phyloP scores from a whole-genome alignment of 1,140 invertebrate species.

The Chionoecetes opilio region DNA sequence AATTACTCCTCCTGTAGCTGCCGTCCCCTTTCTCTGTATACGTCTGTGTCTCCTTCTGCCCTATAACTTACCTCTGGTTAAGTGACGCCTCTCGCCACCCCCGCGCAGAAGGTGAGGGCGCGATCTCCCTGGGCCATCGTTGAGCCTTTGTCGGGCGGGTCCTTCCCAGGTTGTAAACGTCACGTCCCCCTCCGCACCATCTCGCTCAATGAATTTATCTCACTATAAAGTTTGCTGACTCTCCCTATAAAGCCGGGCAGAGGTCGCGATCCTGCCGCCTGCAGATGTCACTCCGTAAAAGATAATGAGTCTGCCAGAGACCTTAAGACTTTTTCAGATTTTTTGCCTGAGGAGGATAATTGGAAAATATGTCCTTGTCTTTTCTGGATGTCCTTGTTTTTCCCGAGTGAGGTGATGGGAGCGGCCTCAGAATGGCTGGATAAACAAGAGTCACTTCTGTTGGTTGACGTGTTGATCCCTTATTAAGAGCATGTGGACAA shows the following conservation, averaged over 20 bases:
- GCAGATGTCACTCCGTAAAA: conserved; percentile 75
- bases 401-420: neutral
- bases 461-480: conserved; percentile 49
- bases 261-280: conserved; percentile 65
- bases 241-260: conserved; percentile 71
- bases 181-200: conserved; percentile 74
- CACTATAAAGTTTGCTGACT: conserved; percentile 75
- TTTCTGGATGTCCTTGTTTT: conserved; percentile 6
- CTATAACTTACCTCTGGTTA: neutral
- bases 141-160: conserved; percentile 70
- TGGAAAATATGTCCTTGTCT: conserved; percentile 3
- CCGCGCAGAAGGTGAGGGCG: neutral
- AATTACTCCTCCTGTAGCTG: neutral
- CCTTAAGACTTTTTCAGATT: neutral
- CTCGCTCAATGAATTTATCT: conserved; percentile 78
- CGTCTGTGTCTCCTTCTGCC: neutral
- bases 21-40: conserved; percentile 14
- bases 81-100: neutral
- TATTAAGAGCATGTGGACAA: conserved; percentile 68
- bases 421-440: neutral
- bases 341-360: neutral
- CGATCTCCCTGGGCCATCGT: conserved; percentile 46
- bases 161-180: conserved; percentile 73
- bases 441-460: conserved; percentile 41
- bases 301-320: conserved; percentile 38